Conservation (phyloP, 2,888 invertebrate species). For the Lasioglossum marginatum region DNA sequence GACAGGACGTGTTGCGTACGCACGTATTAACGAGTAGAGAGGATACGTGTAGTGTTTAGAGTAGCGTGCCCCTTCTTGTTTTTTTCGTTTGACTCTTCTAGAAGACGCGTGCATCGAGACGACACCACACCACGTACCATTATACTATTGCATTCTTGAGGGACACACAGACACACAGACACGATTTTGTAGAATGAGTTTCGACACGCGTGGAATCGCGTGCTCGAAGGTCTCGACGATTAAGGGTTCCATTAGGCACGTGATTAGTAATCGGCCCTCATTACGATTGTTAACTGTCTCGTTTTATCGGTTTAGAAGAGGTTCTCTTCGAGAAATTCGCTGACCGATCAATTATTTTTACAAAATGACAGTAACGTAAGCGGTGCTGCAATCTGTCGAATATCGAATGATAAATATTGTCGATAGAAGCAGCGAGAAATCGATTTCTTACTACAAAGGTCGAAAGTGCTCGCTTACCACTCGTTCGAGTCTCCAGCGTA, state of each 20-base stretch:
- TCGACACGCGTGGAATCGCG: not conserved
- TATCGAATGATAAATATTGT: too few species aligned
- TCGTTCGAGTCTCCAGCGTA: not conserved
- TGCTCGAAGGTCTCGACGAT: constrained; percentile 3
- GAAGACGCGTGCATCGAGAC: constrained; percentile 48
- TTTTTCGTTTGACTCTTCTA: constrained; percentile 50
- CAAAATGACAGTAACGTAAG: not conserved
- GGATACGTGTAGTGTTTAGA: constrained; percentile 63
- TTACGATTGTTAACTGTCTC: constrained; percentile 54
- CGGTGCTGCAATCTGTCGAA: too few species aligned
- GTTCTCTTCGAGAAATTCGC: not conserved
- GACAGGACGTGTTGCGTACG: constrained; percentile 24
- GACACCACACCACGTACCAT: not conserved
- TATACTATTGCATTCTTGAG: constrained; percentile 13
- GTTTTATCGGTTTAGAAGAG: constrained; percentile 36
- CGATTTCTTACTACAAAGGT: not conserved
- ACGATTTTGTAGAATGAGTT: not conserved
- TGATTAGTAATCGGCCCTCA: constrained; percentile 26
- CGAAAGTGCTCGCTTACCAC: not conserved
- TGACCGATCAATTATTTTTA: not conserved
- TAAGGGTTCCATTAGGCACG: constrained; percentile 13
- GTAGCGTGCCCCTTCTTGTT: constrained; percentile 40
- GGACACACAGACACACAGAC: not conserved
- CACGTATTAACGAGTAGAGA: constrained; percentile 42
- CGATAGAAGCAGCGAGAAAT: not conserved